These are phyloP conservation scores for Neotoma lepida DNA, from an alignment of 2,113 vertebrate genomes.

Conservation along the genomic window DNA sequence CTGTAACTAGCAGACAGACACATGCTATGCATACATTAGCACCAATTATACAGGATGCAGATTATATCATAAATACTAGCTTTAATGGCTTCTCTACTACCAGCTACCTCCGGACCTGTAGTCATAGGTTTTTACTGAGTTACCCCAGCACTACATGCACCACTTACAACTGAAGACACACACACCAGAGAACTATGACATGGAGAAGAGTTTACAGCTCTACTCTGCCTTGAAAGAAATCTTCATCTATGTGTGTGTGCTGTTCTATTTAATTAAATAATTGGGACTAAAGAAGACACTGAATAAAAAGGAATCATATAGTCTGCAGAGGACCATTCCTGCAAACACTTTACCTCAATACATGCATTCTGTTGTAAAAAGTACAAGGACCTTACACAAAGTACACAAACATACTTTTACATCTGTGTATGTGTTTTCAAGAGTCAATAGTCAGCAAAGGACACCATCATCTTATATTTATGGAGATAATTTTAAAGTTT, in stretches of 20 bases:
- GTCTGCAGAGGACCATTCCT: not conserved
- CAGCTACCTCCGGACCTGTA: not conserved
- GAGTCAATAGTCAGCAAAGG: not conserved
- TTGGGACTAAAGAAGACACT: not conserved
- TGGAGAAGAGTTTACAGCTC: not conserved
- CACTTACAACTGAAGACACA: not conserved
- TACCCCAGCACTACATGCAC: not conserved
- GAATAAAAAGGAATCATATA: not conserved
- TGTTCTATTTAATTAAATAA: not conserved
- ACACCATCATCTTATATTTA: not conserved
- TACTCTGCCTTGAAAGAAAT: not conserved
- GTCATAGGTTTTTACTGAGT: not conserved
- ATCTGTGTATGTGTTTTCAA: not conserved
- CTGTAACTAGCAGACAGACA: not conserved
- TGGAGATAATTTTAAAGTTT: not conserved
- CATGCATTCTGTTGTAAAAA: not conserved
- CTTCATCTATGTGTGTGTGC: not conserved
- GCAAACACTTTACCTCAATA: not conserved
- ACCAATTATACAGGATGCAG: not conserved
- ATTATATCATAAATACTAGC: not conserved
- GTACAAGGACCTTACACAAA: not conserved
- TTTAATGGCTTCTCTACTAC: accelerated
- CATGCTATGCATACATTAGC: too few relatives aligned
- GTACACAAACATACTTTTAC: not conserved
- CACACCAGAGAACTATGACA: not conserved